Base-by-base conservation (phyloP, 2,888 invertebrate species). In the Megastigmus dorsalis region DNA sequence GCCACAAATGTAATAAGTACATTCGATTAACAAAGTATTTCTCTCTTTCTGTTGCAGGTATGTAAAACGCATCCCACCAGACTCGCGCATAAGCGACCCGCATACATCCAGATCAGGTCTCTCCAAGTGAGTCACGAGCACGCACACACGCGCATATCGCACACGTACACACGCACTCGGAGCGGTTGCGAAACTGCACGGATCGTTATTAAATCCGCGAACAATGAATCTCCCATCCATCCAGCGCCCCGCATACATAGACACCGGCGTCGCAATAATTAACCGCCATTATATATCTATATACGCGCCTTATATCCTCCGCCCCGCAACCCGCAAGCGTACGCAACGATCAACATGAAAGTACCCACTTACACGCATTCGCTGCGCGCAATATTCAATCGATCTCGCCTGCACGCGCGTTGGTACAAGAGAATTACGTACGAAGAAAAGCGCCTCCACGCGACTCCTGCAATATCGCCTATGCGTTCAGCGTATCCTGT, bases 21-120 rank as follows among this genome's bases (percentile, higher is more conserved):
- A 54, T 45, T 74, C 6, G 38, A 65, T 57, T 68, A 68, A 66
- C 48, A n/a, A 48, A 71, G 9, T 28, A 70, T 23, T 52, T n/a
- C 67, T 54, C 65, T 70, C 62, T 71, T 69, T 77, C 18, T 79
- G 79, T 79, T 79, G 7, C 78, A 79, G 79, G 79, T 79, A 79
- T 63, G 78, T 67, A 41, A 57, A 66, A 5, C n/a, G 20, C 36
- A 36, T 26, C n/a, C 30, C 41, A 59, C 43, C 18, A 7, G 38
- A n/a, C n/a, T n/a, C n/a, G n/a, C n/a, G n/a, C n/a, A n/a, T 20
- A 15, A 15, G n/a, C 15, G 23, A n/a, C n/a, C n/a, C n/a, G n/a
- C n/a, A n/a, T n/a, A n/a, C n/a, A n/a, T 6, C 41, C 9, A 30
- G 10, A 50, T 15, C 26, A 43, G 13, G 23, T 18, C 1, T 2